Evolutionary conservation across 2,888 invertebrate genomes (phyloP).

Genomic region (Drosophila prostipennis): DNA sequence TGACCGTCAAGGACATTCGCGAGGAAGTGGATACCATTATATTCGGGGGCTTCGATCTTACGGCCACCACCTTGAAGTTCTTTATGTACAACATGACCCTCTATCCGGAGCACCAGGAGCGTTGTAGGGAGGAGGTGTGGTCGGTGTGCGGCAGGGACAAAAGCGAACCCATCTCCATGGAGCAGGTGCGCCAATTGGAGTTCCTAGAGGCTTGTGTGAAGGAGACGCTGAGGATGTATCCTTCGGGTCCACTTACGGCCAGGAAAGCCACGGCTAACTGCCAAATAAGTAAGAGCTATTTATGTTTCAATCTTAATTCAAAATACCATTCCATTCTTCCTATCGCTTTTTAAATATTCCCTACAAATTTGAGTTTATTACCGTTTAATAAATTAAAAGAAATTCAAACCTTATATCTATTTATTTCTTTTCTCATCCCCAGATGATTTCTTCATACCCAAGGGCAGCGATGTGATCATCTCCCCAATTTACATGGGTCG

Average conservation of each 20-base stretch:
- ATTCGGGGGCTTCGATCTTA: slow-evolving; percentile 71
- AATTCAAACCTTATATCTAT: too few species aligned
- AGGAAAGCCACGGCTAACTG: slow-evolving; percentile 59
- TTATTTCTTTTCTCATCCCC: not conserved
- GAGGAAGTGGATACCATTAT: slow-evolving; percentile 70
- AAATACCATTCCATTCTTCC: too few species aligned
- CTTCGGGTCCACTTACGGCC: slow-evolving; percentile 63
- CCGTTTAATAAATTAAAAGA: too few species aligned
- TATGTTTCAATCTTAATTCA: too few species aligned
- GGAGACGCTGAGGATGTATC: slow-evolving; percentile 69
- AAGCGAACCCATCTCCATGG: slow-evolving; percentile 37
- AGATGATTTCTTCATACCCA: slow-evolving; percentile 66
- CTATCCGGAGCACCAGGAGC: slow-evolving; percentile 60
- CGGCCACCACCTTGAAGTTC: slow-evolving; percentile 64
- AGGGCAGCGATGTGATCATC: slow-evolving; percentile 63
- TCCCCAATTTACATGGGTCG: slow-evolving; percentile 68
- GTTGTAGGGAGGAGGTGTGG: slow-evolving; percentile 67
- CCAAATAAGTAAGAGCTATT: slow-evolving; percentile 53
- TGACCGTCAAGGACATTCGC: slow-evolving; percentile 57
- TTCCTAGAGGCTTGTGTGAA: slow-evolving; percentile 76
- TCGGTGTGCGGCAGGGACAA: slow-evolving; percentile 60
- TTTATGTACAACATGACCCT: slow-evolving; percentile 69
- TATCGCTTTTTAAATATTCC: too few species aligned
- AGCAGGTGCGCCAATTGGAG: slow-evolving; percentile 58
- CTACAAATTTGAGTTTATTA: too few species aligned